phyloP scores from a whole-genome alignment of 64 coral and sea anemone species.

The Stylophora pistillata region DNA sequence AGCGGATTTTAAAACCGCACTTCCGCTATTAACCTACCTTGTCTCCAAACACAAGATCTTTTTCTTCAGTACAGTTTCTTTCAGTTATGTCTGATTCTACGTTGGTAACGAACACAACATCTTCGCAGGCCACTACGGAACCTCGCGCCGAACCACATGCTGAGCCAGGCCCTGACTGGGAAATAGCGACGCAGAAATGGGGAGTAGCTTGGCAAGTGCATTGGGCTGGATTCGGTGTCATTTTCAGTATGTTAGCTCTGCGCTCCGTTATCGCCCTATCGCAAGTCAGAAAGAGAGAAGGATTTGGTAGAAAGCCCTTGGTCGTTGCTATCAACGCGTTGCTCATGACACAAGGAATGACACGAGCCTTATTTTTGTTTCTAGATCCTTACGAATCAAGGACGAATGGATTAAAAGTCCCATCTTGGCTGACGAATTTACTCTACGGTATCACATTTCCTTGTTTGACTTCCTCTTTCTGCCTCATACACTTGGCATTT shows the following conservation, averaged over 20 bases:
- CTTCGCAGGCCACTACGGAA: neutral
- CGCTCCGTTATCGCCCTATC: constrained; percentile 8
- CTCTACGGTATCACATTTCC: constrained; percentile 47
- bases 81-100: neutral
- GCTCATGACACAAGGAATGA: constrained; percentile 27
- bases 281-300: neutral
- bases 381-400: neutral
- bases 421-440: neutral
- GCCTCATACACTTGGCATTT: constrained; percentile 56
- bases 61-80: neutral
- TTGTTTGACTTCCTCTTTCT: constrained; percentile 70
- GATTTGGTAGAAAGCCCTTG: constrained; percentile 49
- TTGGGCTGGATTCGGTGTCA: constrained; percentile 36
- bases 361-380: constrained; percentile 30
- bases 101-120: neutral
- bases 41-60: no score
- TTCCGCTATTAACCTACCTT: no score
- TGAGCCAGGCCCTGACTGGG: constrained; percentile 62
- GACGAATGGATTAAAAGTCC: neutral
- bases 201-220: constrained; percentile 40
- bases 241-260: constrained; percentile 41
- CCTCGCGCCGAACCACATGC: neutral
- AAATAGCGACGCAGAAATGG: constrained; percentile 37
- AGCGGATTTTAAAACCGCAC: no score
- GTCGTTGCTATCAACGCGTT: constrained; percentile 31